Evolutionary conservation across 1,140 invertebrate genomes (phyloP), one percentile per base, ranked within the genome.

Genomic region (Scaptomyza graminum): DNA sequence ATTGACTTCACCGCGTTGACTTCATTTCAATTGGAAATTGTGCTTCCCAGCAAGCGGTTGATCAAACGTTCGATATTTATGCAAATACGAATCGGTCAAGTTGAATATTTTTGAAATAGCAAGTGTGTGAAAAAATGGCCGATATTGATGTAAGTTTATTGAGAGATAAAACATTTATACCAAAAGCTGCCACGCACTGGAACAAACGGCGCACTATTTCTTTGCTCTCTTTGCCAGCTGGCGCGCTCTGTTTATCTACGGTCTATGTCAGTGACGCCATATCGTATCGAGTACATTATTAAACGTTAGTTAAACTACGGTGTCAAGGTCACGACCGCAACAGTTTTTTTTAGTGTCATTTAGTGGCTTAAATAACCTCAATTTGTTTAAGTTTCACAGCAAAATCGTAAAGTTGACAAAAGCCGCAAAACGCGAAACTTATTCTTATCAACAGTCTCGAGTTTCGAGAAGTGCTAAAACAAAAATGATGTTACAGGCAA

Each of bases 11-110:
- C 22, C 60, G 74, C 74, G 75, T 60, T 64, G 60, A 82, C 83
- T 85, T 85, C 74, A 82, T 87, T 85, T 82, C 79, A 85, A 82
- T 85, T 85, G 78, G 66, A 82, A 85, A 85, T 68, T 67, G 67
- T 59, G 51, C 60, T 34, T 59, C 47, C 49, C 49, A 7, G 50
- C 82, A 80, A 63, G 63, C 78, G 82, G 66, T 77, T 66, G 43
- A 44, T 73, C 62, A 79, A 73, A 74, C 55, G 44, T 44, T 67
- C 66, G 31, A 44, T 62, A 12, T 44, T 57, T 49, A 34, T 34
- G 31, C 16, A 8, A 50, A n/a, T 47, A 18, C 18, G 61, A 37
- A 18, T 68, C 46, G 57, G 68, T 54, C 73, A 61, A 80, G 68
- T 74, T 63, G 39, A 66, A 57, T 61, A 67, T 51, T 75, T 78